Evolutionary conservation across 2,797 vertebrate species (phyloP).

Genomic region (Coranthus polyacanthus): DNA sequence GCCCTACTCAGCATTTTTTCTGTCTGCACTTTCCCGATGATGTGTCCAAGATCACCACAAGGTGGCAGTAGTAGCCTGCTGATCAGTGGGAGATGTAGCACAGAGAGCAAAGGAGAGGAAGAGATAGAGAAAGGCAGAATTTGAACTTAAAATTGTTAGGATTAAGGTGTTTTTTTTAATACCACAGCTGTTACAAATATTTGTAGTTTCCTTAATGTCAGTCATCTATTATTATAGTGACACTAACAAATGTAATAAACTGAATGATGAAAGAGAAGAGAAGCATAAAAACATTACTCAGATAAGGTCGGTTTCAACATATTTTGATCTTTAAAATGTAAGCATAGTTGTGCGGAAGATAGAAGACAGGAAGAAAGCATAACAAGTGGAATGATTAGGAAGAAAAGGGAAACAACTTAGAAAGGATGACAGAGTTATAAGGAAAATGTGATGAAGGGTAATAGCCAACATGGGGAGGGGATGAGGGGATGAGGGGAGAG

Average conservation of each 20-base stretch:
- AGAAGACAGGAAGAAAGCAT: not conserved
- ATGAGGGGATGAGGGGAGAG: not conserved
- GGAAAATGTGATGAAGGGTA: not conserved
- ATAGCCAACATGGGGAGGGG: not conserved
- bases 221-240: not conserved
- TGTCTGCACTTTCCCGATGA: not conserved
- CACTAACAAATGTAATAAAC: no score
- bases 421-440: constrained; percentile 83
- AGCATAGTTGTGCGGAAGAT: not conserved
- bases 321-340: not conserved
- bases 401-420: constrained; percentile 47
- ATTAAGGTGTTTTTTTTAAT: constrained; percentile 26
- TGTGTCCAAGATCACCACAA: constrained; percentile 25
- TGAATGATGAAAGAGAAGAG: not conserved
- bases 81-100: constrained; percentile 42
- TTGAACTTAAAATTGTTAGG: constrained; percentile 30
- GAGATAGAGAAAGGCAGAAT: constrained; percentile 6
- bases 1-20: not conserved
- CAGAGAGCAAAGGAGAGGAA: constrained; percentile 61
- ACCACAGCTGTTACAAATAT: not conserved
- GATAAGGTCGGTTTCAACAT: not conserved
- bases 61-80: constrained; percentile 68
- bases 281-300: constrained; percentile 4
- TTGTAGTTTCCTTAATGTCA: not conserved
- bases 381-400: not conserved